Base-by-base conservation (phyloP, 37 sponge, comb jelly and placozoan genomes). In the Diacarnus erythraeanus region DNA sequence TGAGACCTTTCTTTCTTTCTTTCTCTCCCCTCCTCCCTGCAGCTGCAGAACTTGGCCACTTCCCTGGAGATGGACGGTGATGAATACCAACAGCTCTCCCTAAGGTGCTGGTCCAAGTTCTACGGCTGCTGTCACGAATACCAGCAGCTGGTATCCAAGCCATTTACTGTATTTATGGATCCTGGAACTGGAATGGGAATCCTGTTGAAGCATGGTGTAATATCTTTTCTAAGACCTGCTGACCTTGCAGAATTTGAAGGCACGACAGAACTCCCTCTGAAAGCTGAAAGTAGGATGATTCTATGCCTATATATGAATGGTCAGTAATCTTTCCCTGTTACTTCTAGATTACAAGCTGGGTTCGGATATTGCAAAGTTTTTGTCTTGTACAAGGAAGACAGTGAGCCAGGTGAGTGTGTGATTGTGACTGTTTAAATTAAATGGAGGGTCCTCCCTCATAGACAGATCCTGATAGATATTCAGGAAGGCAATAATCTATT, bases 21-120 rank as follows among this genome's bases (percentile, higher is more conserved):
- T 30, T 64, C 65, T 64, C 65, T 64, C 65, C 26, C 65, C 26
- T 47, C 4, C 47, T n/a, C 44, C 4, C 30, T 60, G 8, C 35
- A 84, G 85, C 71, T 84, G 63, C 71, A 61, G 21, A 18, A n/a
- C 8, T 78, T 72, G 0, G 85, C 85, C 0, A 35, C 58, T 9
- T 77, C 85, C 20, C 47, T 35, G 39, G 71, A 88, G 21, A 51
- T 88, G 31, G 38, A 41, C 18, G 66, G 41, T 34, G 86, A 82
- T n/a, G 78, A 73, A 73, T 83, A 78, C 38, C 66, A 79, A 54
- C 75, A 77, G n/a, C 59, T 83, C 34, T 38, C 25, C 2, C 36
- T 79, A 9, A 77, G 77, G 59, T 83, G 89, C 31, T 88, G 89
- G 89, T 27, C 78, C 72, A 88, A 88, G 67, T 83, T 83, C 75